phyloP scores from a whole-genome alignment of 2,113 vertebrate species.

The Aptenodytes patagonicus region DNA sequence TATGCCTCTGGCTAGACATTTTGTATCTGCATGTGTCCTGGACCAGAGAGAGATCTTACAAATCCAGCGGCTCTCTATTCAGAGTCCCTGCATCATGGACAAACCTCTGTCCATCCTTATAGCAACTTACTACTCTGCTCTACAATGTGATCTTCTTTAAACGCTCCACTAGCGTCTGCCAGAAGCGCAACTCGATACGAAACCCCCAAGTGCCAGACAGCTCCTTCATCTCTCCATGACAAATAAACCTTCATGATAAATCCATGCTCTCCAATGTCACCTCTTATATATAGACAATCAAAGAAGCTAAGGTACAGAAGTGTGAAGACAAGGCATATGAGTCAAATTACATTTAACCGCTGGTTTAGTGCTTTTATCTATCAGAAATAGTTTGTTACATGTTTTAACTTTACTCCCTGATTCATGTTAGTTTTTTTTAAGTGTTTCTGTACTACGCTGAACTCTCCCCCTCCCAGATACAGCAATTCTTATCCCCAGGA shows the following conservation, averaged over 20 bases:
- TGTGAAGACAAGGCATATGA: neutral
- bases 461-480: neutral
- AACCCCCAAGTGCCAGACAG: neutral
- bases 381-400: neutral
- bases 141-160: conserved; percentile 12
- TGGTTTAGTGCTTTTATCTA: neutral
- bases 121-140: conserved; percentile 1
- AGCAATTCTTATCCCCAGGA: neutral
- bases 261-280: conserved; percentile 34
- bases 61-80: neutral
- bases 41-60: neutral
- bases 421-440: neutral
- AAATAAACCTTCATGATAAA: conserved; percentile 42
- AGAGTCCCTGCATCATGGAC: neutral
- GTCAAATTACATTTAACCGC: neutral
- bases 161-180: neutral
- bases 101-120: neutral
- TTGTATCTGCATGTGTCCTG: neutral
- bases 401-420: neutral
- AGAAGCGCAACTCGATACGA: neutral
- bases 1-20: neutral
- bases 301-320: neutral
- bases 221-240: neutral
- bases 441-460: neutral
- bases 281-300: conserved; percentile 41